Base-by-base conservation (phyloP, 2,888 invertebrate species). In the Ichneumon xanthorius region DNA sequence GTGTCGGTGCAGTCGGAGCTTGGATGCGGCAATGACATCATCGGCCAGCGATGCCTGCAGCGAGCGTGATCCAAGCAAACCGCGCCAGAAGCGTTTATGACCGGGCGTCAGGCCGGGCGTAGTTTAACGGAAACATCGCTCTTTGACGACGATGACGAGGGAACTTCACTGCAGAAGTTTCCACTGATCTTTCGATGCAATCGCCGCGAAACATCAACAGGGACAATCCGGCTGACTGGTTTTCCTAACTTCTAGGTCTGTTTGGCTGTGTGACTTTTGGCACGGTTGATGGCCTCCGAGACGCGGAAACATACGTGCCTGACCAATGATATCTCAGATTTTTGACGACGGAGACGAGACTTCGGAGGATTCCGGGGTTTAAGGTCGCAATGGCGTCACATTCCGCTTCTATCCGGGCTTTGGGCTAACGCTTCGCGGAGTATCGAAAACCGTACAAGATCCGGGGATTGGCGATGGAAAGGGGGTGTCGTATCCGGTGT, bases 401-500 rank as follows among this genome's bases (percentile, higher is more conserved):
- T 76, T 33, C 75, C 26, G 19, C 33, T 61, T 33, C 30, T 16
- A 45, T 72, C 14, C 48, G 14, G 67, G 67, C 48, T 63, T 53
- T 33, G 22, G 50, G 22, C 45, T 68, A 37, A 40, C 61, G 71
- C 19, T 72, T 80, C 73, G 19, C 37, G 76, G 71, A 61, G 73
- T 86, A 82, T 82, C 82, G 50, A 55, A 45, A 50, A 72, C 75
- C 58, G 65, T 48, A 61, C 26, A 83, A 68, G 80, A 83, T 85
- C 63, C 79, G 58, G 53, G 79, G 26, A 76, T 68, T 71, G 73
- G 61, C n/a, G 67, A 75, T 67, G 58, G 84, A 61, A 67, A 55
- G 80, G 84, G 73, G 37, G 53, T 73, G 72, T 68, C 37, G 85
- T 86, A 82, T 86, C 85, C 77, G 85, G 82, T 86, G 77, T 76